These are phyloP conservation scores for Brachionus sp. DNA, from an alignment of 1,140 invertebrate genomes.

Conservation along the genomic window DNA sequence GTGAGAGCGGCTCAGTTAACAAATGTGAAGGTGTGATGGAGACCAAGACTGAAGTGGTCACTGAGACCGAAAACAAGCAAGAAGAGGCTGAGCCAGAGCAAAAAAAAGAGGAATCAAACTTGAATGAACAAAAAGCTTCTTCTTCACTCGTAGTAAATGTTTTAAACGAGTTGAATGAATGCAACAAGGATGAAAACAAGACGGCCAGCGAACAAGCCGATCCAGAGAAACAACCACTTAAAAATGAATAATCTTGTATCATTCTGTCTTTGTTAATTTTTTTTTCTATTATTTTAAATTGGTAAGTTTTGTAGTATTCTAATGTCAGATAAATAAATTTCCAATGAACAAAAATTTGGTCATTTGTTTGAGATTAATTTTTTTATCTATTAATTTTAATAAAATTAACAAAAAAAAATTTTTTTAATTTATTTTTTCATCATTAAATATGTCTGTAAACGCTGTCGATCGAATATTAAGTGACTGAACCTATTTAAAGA, in stretches of 20 bases:
- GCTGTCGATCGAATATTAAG: no score
- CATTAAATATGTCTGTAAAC: no score
- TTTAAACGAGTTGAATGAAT: constrained; percentile 41
- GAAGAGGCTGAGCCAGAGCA: neutral
- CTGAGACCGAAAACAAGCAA: neutral
- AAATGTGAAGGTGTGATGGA: neutral
- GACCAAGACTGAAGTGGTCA: neutral
- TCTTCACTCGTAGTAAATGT: constrained; percentile 39
- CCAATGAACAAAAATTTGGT: neutral
- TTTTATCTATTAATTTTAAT: constrained; percentile 11
- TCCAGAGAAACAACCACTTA: constrained; percentile 10
- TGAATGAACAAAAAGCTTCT: neutral
- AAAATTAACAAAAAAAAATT: neutral
- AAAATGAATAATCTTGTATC: constrained; percentile 21
- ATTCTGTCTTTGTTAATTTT: neutral
- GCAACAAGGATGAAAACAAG: neutral
- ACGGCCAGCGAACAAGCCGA: neutral
- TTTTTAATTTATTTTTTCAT: no score
- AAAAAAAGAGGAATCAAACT: neutral
- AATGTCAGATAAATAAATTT: neutral
- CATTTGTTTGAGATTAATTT: neutral
- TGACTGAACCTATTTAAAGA: no score
- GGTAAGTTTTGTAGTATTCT: constrained; percentile 22
- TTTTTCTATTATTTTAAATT: neutral
- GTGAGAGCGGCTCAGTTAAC: neutral